Base-by-base conservation (phyloP, 2,113 vertebrate species). In the Gymnocephalus cernua region DNA sequence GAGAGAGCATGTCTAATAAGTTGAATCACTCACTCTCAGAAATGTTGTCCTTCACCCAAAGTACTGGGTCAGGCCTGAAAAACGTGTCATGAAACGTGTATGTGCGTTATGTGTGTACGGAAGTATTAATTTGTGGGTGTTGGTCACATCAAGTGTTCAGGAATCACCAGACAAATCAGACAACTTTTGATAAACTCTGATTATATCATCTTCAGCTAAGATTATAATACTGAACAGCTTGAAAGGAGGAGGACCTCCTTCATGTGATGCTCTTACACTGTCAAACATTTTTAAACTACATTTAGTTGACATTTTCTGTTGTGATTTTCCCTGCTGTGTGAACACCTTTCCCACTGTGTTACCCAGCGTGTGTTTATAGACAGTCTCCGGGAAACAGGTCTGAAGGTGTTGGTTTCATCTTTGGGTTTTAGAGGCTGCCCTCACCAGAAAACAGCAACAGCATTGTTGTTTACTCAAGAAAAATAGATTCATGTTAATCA, bases 11-110 rank as follows among this genome's bases (percentile, higher is more conserved):
- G 64, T 45, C 51, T 69, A 29, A 61, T 44, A 44, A 53, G 65
- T 62, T 73, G 72, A 62, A 69, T 8, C 76, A 75, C 8, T 74
- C 29, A 35, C 23, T 73, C 65, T 41, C 16, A 3, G 6, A 73
- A 38, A 50, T 18, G 15, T 12, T 16, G 63, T 65, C 54, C 62
- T 83, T 78, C 74, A 83, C 47, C 54, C 4, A 2, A 8, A 59
- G 19, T n/a, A 0, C 41, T 16, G 38, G 57, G 57, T 82, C 73
- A 65, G 5, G 14, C 3, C 18, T 35, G 27, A 18, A 47, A 50
- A 45, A 15, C 13, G 29, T 23, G 58, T 64, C 21, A 51, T 47
- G 14, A 54, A 35, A 44, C 0, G 2, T 38, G 29, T 25, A 18
- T n/a, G 29, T 27, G n/a, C 3, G 32, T 13, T 69, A 15, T 16